These are phyloP conservation scores for Ceuthmochares aereus DNA, from an alignment of 2,113 vertebrate species.

Conservation along the genomic window DNA sequence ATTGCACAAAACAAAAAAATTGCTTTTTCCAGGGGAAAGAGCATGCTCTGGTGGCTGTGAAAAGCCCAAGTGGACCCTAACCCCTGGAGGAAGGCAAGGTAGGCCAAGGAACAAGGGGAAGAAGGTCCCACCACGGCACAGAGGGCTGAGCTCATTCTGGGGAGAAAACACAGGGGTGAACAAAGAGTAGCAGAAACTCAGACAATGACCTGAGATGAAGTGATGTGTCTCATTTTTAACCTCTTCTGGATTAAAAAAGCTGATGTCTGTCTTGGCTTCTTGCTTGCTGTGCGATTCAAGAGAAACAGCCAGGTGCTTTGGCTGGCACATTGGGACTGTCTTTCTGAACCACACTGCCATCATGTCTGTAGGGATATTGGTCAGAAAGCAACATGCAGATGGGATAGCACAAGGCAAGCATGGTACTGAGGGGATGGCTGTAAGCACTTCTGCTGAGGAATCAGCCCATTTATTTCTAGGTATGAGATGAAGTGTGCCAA, in stretches of 20 bases:
- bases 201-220: not conserved
- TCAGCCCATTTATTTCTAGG: rapidly evolving
- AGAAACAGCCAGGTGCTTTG: not conserved
- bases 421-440: not conserved
- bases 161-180: not conserved
- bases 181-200: not conserved
- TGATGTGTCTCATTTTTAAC: not conserved
- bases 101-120: not conserved
- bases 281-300: not conserved
- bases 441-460: not conserved
- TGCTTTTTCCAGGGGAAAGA: conserved; percentile 32
- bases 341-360: not conserved
- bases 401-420: not conserved
- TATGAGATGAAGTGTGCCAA: not conserved
- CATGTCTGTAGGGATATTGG: not conserved
- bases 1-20: not conserved
- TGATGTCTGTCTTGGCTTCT: not conserved
- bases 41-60: conserved; percentile 9
- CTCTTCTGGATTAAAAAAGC: not conserved
- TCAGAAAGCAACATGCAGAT: not conserved
- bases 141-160: not conserved
- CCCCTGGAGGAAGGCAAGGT: not conserved
- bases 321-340: not conserved
- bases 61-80: conserved; percentile 1
- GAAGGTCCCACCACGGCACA: not conserved